Evolutionary conservation across 2,888 invertebrate genomes (phyloP), one percentile per base, ranked within the genome.

Genomic region (Xylocampa areola): DNA sequence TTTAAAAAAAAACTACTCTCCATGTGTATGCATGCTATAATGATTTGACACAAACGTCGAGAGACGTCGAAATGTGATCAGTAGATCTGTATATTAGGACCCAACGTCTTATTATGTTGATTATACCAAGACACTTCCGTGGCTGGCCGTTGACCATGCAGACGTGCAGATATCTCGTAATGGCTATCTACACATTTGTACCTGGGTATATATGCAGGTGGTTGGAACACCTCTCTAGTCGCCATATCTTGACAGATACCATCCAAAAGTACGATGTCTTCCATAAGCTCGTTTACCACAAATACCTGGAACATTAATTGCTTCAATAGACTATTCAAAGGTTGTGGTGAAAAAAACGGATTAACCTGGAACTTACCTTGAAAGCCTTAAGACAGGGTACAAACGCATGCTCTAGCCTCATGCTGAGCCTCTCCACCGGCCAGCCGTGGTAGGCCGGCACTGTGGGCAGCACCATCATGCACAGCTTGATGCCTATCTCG

Each of bases 191-290:
- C 6, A 32, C 27, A 33, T 23, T 19, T 19, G n/a, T 74, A 92
- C 94, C 94, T 92, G 0, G 95, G 95, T 68, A 95, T 92, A 57
- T 95, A 94, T 43, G 92, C 87, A 0, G 95, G 96, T 0, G 95
- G 95, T 37, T 88, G 88, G 67, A 94, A 95, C n/a, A 92, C 79
- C 48, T 95, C 94, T 27, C 91, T 87, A 0, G 95, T 94, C 2
- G 92, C 89, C 68, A 90, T 86, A 55, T 95, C 95, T 57, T 92
- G 91, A 11, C 94, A 95, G 17, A 92, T 74, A 0, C 95, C 95
- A 54, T 95, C 95, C 8, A 95, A 77, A 2, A 95, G 78, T 2
- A 95, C 86, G 11, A 95, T 93, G 61, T 95, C 95, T 67, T 94
- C 94, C 86, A 95, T 94, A 68, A 95, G 81, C 41, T 95, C 94